Evolutionary conservation across 2,888 invertebrate species (phyloP).

Genomic region (Arge pagana): DNA sequence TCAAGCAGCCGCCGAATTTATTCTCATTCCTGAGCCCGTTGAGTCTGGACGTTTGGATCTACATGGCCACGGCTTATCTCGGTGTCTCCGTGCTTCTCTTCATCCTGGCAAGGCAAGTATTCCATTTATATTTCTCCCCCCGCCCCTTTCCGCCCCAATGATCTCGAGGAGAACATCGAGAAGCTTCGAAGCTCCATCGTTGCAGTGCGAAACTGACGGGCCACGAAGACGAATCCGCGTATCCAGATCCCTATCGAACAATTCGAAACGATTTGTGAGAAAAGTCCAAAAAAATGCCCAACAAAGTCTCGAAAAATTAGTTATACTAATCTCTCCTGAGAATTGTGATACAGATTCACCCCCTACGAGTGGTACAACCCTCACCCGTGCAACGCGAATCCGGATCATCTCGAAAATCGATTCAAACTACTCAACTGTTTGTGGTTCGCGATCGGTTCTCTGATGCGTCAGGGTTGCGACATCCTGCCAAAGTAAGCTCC

Average conservation of each 20-base stretch:
- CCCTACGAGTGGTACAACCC: slow-evolving; percentile 96
- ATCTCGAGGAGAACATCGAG: no score
- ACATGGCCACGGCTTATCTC: slow-evolving; percentile 69
- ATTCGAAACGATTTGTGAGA: no score
- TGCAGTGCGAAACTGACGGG: no score
- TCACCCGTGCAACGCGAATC: slow-evolving; percentile 82
- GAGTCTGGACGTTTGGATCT: slow-evolving; percentile 67
- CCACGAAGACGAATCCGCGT: no score
- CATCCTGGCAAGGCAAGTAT: slow-evolving; percentile 64
- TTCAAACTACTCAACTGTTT: slow-evolving; percentile 92
- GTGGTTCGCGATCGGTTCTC: slow-evolving; percentile 96
- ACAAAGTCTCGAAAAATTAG: not conserved
- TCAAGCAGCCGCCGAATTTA: slow-evolving; percentile 67
- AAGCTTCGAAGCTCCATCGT: no score
- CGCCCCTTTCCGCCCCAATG: no score
- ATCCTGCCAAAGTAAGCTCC: slow-evolving; percentile 87
- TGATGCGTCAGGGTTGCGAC: slow-evolving; percentile 96
- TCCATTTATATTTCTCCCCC: slow-evolving; percentile 9
- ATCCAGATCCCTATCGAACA: no score
- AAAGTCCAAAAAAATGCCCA: no score
- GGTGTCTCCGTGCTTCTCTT: slow-evolving; percentile 69
- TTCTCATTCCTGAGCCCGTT: slow-evolving; percentile 73
- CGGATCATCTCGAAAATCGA: slow-evolving; percentile 86
- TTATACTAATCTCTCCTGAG: not conserved
- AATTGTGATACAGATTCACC: slow-evolving; percentile 73